Base-by-base conservation (phyloP, 2,113 vertebrate genomes). In the Pelecanus crispus region DNA sequence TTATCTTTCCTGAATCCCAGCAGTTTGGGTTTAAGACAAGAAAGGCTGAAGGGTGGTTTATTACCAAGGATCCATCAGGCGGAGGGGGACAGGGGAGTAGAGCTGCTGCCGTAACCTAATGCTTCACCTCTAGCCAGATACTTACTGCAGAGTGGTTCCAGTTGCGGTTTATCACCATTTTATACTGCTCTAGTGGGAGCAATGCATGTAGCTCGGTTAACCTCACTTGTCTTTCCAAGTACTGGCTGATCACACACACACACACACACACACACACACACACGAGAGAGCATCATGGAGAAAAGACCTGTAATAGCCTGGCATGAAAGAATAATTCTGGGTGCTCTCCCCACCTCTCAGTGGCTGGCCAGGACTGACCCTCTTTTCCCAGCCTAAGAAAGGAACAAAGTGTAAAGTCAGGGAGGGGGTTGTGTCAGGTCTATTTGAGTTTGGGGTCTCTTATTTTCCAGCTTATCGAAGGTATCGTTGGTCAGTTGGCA, bases 181-280 rank as follows among this genome's bases (percentile, higher is more conserved):
- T 94, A 90, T 84, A 94, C 59, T 71, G 63, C 89, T 86, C 94
- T 94, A 47, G 71, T 56, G 91, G 90, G 96, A 97, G 83, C 80
- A 90, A 84, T 96, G 79, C 83, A 62, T 53, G 86, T 56, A 94
- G 70, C 70, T 78, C 25, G 25, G 86, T 96, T 97, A 97, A 98
- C 96, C 81, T 96, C 88, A 52, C 55, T 97, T 94, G 83, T 94
- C 83, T 96, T 94, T 74, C 80, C 1, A 5, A 63, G 17, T 40
- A 75, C 16, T 81, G 90, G n/a, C 66, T 87, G 58, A 31, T 90
- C 58, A 19, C 56, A 78, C 45, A 10, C 45, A 7, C 45, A 45
- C 45, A 45, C 59, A 50, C 42, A 55, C 42, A 19, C 56, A 78
- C 45, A 10, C 45, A 7, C 45, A 61, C 66, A 52, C 22, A 45